Evolutionary conservation across 1,140 invertebrate species (phyloP), one percentile per base, ranked within the genome.

Genomic region (Acarapis woodi): DNA sequence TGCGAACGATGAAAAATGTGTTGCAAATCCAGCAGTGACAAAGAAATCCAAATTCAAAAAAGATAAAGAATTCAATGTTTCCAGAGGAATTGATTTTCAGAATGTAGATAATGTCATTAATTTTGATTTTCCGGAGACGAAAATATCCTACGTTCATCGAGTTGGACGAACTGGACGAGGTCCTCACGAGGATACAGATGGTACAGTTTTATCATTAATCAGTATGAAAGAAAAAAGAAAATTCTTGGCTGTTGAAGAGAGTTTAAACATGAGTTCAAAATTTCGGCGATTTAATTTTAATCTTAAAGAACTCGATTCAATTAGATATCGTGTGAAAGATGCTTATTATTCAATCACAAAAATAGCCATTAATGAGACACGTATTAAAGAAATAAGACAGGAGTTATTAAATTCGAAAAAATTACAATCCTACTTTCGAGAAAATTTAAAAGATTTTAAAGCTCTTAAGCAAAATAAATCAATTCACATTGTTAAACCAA

Each of bases 61-160:
- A 48, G 87, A 96, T 53, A 73, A 72, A 50, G 88, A 97, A 55
- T 87, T 78, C 24, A 83, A 87, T 15, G 76, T 93, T 3, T 73
- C 85, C 0, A 63, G 90, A 40, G 88, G 88, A 18, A 90, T 97
- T 42, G 90, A 97, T 58, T 97, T 97, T 54, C 82, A 94, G 49
- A 78, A 72, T 56, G 85, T 97, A 0, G 71, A 83, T 1, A 94
- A 94, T 60, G 79, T 97, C 1, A 75, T 97, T 25, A 97, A 97
- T 57, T 96, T 96, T 59, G 90, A 97, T 55, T 94, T 94, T 57
- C 88, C 90, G n/a, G 51, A 64, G 1, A 71, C 76, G 52, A 64
- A 78, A 0, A 71, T 68, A 42, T 71, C 80, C 0, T 97, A 96
- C 49, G 70, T 96, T 44, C 88, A 96, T 55, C 61, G 88, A 49